A percentile compares a stretch with the other conserved stretches of the same genome.
Evolutionary conservation across 30 jellyfish, hydroid and myxozoan genomes (phyloP).

Genomic region (Clytia hemisphaerica): DNA sequence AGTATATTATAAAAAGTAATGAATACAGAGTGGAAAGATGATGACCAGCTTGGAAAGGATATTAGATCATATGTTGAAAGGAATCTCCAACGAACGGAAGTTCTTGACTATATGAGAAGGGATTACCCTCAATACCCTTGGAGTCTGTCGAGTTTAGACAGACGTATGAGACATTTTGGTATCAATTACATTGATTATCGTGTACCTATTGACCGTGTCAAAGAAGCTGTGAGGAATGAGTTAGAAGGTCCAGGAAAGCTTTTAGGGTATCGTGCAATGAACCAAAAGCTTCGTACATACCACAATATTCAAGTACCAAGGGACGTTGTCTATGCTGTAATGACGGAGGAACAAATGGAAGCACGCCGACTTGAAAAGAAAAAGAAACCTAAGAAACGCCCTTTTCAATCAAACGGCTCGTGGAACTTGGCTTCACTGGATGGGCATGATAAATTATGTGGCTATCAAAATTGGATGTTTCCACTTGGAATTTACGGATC

Average conservation of each 20-base stretch:
- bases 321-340: constrained; percentile 27
- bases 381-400: background rate
- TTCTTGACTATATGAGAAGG: constrained; percentile 37
- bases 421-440: background rate
- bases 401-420: constrained; percentile 11
- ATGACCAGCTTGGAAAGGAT: constrained; percentile 28
- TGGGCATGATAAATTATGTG: constrained; percentile 26
- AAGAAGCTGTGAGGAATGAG: constrained; percentile 20
- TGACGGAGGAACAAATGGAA: constrained; percentile 28
- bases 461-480: constrained; percentile 17
- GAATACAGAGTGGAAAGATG: constrained; percentile 39
- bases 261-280: constrained; percentile 35
- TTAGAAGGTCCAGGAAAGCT: constrained; percentile 49
- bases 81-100: constrained; percentile 26
- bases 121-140: constrained; percentile 37
- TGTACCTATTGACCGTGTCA: constrained; percentile 18
- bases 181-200: constrained; percentile 29
- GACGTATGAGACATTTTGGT: constrained; percentile 33
- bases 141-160: constrained; percentile 29
- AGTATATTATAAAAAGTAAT: no score
- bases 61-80: constrained; percentile 4
- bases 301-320: constrained; percentile 34
- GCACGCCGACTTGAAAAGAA: background rate
- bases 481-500: constrained; percentile 15
- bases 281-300: constrained; percentile 30